Evolutionary conservation across 2,888 invertebrate genomes (phyloP), one percentile per base, ranked within the genome.

Genomic region (Sinohyriopsis cumingii): DNA sequence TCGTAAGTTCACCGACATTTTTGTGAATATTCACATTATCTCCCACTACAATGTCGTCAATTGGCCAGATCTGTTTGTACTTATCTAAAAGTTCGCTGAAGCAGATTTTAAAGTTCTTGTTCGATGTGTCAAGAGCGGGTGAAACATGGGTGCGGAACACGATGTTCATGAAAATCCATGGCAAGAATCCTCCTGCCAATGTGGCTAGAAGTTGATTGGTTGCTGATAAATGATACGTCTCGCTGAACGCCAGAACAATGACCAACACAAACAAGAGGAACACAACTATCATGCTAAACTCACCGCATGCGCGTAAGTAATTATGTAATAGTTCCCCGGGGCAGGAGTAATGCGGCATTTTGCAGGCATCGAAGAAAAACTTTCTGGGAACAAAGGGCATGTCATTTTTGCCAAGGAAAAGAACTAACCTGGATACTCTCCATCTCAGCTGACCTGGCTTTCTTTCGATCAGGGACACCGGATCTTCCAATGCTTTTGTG

Each of bases 241-340:
- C 80, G 6, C 80, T 79, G 67, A 82, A 82, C 3, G 80, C 79
- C 54, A 78, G 55, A 15, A 82, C 78, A 18, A 80, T 76, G 25
- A 80, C 59, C 20, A 77, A 61, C 15, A 82, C 82, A 59, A 80
- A 81, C 24, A 80, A 60, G 19, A 81, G 66, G 61, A 82, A 82
- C 2, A 77, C 45, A 1, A 77, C 33, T 24, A 80, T 78, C 1
- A 70, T 45, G 19, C 73, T 62, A 24, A 79, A 74, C 28, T 79
- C 72, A 4, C 64, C 65, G 19, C 71, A 53, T 0, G 82, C 82
- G 12, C 69, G 67, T 6, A 78, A 53, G 54, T 80, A 72, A 33
- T 65, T 71, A 6, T 63, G 12, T 2, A 79, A 63, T 3, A 82
- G 62, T 53, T 75, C 71, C 3, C 82, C 82, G 0, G 80, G 82